phyloP scores from a whole-genome alignment of 2,888 invertebrate species.

The Zele albiditarsus region DNA sequence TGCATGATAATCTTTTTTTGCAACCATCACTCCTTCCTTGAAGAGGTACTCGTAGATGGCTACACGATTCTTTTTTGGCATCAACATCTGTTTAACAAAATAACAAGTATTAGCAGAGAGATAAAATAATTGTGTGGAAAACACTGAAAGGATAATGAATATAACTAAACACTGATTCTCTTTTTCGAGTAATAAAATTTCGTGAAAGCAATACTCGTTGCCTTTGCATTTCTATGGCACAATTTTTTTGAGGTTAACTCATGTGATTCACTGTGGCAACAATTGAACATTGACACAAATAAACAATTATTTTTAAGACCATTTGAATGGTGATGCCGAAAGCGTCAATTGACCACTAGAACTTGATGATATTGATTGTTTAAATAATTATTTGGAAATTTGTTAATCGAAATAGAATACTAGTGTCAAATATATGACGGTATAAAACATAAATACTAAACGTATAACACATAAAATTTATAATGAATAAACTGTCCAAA shows the following conservation, averaged over 20 bases:
- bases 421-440: slow-evolving; percentile 8
- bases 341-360: background rate
- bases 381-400: background rate
- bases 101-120: background rate
- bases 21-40: slow-evolving; percentile 99
- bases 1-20: slow-evolving; percentile 98
- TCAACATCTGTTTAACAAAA: slow-evolving; percentile 86
- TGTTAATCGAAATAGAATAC: background rate
- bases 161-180: background rate
- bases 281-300: background rate
- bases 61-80: slow-evolving; percentile 98
- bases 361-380: background rate
- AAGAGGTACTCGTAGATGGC: slow-evolving; percentile 98
- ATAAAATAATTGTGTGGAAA: too few species aligned
- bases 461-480: slow-evolving; percentile 35
- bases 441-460: background rate
- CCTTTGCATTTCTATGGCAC: background rate
- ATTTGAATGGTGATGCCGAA: background rate
- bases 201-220: background rate
- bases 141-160: background rate
- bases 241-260: slow-evolving; percentile 32
- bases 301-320: background rate
- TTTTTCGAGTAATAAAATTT: background rate
- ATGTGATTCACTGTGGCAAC: background rate
- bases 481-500: slow-evolving; percentile 19